phyloP scores from a whole-genome alignment of 2,797 vertebrate species.

The Hippopotamyrus pictus region DNA sequence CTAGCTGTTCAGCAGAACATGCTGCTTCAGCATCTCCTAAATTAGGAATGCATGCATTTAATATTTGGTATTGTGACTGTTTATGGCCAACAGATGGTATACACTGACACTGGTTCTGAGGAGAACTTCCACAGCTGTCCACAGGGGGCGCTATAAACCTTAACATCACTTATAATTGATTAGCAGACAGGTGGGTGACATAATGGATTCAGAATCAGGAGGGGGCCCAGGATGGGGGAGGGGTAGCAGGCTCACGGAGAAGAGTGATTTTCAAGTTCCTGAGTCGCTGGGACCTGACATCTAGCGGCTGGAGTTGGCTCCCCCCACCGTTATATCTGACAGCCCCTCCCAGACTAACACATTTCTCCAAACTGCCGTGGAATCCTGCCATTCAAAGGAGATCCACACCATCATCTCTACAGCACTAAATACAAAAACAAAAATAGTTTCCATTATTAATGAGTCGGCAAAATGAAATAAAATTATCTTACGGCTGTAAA shows the following conservation, averaged over 20 bases:
- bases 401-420: conserved; percentile 35
- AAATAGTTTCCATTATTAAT: conserved; percentile 45
- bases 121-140: not conserved
- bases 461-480: conserved; percentile 32
- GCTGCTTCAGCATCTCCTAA: not conserved
- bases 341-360: not conserved
- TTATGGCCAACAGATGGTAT: not conserved
- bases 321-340: not conserved
- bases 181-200: not conserved
- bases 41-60: not conserved
- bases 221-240: not conserved
- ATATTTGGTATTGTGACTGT: not conserved
- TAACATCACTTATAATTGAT: not conserved
- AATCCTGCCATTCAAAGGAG: conserved; percentile 38
- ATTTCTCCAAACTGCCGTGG: not conserved
- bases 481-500: conserved; percentile 36
- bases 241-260: not conserved
- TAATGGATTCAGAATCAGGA: not conserved
- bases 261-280: not conserved
- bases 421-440: conserved; percentile 33
- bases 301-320: not conserved
- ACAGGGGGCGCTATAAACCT: not conserved
- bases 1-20: not conserved
- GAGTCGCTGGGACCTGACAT: not conserved
- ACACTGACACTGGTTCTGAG: not conserved